Percentiles rank a stretch among this genome's conserved stretches.
These are phyloP conservation scores for Merops nubicus DNA, from an alignment of 2,113 vertebrate genomes.

Conservation along the genomic window DNA sequence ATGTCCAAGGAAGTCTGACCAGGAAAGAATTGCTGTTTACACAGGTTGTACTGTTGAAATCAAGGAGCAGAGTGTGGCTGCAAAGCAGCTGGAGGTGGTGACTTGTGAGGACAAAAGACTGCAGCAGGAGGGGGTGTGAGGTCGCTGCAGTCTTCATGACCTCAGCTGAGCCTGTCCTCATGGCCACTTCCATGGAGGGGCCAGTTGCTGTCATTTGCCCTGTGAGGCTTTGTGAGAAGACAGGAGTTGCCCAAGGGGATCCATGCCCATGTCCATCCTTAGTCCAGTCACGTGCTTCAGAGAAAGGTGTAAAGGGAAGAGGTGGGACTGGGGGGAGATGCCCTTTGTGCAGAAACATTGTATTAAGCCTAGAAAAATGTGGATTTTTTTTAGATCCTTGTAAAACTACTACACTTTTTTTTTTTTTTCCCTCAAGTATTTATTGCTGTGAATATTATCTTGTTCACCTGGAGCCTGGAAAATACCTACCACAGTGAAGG, in stretches of 20 bases:
- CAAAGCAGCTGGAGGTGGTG: not conserved
- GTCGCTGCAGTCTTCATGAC: not conserved
- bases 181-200: not conserved
- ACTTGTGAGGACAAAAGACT: not conserved
- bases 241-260: not conserved
- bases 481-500: slow-evolving; percentile 36
- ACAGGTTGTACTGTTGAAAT: not conserved
- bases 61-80: not conserved
- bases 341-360: not conserved
- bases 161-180: not conserved
- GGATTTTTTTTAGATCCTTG: not conserved
- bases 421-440: not conserved
- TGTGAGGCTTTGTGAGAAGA: fast-evolving
- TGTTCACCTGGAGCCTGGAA: not conserved
- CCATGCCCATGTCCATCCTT: fast-evolving
- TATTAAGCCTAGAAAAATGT: not conserved
- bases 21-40: not conserved
- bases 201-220: fast-evolving
- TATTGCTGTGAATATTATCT: not conserved
- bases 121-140: not conserved
- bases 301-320: not conserved
- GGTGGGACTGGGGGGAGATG: not conserved
- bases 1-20: not conserved
- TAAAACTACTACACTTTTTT: no score
- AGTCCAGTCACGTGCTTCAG: not conserved